These are phyloP conservation scores for Peromyscus polionotus DNA, from an alignment of 2,113 vertebrate genomes.

Conservation along the genomic window DNA sequence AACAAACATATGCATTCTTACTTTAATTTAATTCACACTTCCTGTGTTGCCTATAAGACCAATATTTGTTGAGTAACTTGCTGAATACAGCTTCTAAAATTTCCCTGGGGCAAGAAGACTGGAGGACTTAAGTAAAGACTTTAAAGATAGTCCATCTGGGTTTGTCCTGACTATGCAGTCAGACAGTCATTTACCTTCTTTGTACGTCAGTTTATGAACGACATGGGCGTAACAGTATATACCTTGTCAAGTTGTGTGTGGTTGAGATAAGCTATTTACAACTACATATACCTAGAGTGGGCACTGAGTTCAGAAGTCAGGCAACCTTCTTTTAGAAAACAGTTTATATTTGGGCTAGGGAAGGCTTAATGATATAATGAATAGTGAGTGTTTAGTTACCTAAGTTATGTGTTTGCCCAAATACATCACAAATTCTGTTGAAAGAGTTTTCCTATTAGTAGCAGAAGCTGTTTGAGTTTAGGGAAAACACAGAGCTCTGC, in stretches of 20 bases:
- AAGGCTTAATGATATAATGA: background rate
- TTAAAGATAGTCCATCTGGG: background rate
- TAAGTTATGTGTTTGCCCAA: background rate
- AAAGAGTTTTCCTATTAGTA: background rate
- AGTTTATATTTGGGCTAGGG: background rate
- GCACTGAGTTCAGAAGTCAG: background rate
- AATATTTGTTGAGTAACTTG: background rate
- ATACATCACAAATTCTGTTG: background rate
- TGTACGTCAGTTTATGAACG: background rate
- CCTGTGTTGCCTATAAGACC: background rate
- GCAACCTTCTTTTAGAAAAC: background rate
- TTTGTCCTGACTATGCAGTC: background rate
- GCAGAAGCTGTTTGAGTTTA: background rate
- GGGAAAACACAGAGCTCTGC: background rate
- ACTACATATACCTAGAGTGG: background rate
- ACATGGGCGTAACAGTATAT: background rate
- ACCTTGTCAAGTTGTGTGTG: background rate
- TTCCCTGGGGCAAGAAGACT: background rate
- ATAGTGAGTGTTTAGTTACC: background rate
- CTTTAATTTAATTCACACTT: background rate
- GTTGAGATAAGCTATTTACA: background rate
- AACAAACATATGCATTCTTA: slow-evolving; percentile 29
- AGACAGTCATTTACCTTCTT: background rate
- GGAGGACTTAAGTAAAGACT: background rate
- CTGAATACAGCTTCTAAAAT: background rate